A percentile compares a stretch with the other conserved stretches of the same genome.
Evolutionary conservation across 2,888 invertebrate species (phyloP).

Genomic region (Sympetrum striolatum): DNA sequence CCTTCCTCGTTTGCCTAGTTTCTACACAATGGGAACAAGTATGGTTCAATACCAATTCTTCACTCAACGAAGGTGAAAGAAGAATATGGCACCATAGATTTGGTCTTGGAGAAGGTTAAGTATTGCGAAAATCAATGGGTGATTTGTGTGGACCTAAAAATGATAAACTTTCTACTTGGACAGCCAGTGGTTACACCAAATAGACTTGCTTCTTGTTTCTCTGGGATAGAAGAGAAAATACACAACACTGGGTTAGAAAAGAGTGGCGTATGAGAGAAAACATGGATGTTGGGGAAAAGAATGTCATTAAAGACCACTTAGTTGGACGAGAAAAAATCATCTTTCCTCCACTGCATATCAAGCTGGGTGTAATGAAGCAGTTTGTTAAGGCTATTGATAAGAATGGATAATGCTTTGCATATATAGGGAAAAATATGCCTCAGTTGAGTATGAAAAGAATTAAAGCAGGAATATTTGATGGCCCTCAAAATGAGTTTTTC

Average conservation of each 20-base stretch:
- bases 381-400: no score
- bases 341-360: no score
- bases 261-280: slow-evolving; percentile 24
- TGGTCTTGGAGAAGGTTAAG: not conserved
- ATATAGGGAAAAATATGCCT: no score
- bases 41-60: not conserved
- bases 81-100: not conserved
- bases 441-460: no score
- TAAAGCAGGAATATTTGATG: no score
- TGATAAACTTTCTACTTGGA: not conserved
- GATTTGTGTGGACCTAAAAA: not conserved
- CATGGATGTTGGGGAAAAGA: no score
- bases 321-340: no score
- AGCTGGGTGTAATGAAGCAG: no score
- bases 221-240: slow-evolving; percentile 13
- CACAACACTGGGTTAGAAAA: slow-evolving; percentile 27
- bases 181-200: not conserved
- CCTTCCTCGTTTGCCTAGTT: no score
- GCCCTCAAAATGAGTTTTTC: no score
- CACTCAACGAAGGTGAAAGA: not conserved
- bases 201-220: not conserved
- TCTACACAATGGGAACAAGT: not conserved
- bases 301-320: no score
- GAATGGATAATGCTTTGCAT: no score
- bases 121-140: not conserved